These are phyloP conservation scores for Psittacus erithacus DNA, from an alignment of 2,113 vertebrate genomes.

Conservation along the genomic window DNA sequence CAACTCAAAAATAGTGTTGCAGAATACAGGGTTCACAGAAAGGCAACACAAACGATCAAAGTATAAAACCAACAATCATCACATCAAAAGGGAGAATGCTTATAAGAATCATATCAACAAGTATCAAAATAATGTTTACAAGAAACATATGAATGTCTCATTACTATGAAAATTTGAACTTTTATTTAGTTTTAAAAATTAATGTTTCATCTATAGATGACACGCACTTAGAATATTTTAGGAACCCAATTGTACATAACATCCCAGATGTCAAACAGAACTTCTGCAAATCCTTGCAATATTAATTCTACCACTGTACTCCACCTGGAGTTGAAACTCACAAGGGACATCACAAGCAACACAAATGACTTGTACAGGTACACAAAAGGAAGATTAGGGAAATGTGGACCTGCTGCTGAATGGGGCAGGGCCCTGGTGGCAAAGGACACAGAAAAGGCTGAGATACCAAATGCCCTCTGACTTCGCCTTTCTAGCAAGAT, in stretches of 20 bases:
- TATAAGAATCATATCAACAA: background rate
- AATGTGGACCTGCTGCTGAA: background rate
- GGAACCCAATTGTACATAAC: background rate
- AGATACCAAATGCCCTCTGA: background rate
- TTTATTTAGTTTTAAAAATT: background rate
- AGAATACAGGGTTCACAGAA: background rate
- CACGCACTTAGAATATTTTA: rapidly evolving
- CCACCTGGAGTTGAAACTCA: background rate
- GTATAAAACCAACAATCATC: background rate
- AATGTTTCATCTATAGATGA: background rate
- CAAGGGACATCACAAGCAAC: background rate
- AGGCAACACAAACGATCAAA: background rate
- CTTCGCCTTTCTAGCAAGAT: background rate
- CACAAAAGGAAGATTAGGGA: background rate
- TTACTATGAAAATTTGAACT: background rate
- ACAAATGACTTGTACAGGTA: background rate
- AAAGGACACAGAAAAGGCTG: background rate
- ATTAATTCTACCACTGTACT: background rate
- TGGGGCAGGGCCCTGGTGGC: background rate
- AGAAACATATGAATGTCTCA: background rate
- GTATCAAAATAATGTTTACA: background rate
- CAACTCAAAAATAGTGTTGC: background rate
- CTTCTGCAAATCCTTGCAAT: background rate
- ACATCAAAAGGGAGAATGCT: background rate
- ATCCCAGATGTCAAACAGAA: background rate